Base-by-base conservation (phyloP, 1,140 invertebrate genomes). In the Nymphalis io region DNA sequence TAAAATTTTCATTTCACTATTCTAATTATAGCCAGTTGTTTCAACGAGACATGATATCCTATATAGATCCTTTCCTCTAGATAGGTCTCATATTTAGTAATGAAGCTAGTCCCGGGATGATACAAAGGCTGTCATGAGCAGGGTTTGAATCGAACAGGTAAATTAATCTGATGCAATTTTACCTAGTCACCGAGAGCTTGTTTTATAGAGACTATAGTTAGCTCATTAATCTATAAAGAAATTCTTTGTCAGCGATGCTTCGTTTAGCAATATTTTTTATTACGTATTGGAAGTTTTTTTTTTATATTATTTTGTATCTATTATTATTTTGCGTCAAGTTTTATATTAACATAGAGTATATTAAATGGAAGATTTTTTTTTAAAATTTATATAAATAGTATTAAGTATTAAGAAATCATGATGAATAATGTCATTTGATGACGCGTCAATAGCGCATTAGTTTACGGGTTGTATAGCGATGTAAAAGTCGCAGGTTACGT, bases 141-240 rank as follows among this genome's bases (percentile, higher is more conserved):
- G 80, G 71, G 51, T 48, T 63, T 74, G 72, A 72, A 73, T 75
- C 72, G 75, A 77, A 72, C 78, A 84, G 81, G 84, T 84, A 84
- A 84, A 86, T 87, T 85, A 85, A 84, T 82, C 70, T 75, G 74
- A 81, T 83, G 77, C 79, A 82, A 80, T 85, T 84, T 83, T 85
- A 82, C 82, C 78, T 81, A 81, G 72, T 67, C 73, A 58, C 65
- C 60, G 62, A 40, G 48, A 44, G 74, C 70, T 27, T 62, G 48
- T 73, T 60, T 55, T 53, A 73, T 53, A 64, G 18, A 38, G 48
- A 63, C 46, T 39, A 55, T 2, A 27, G 12, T 55, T 55, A n/a
- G 13, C 21, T 23, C 23, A 55, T 55, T 55, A 23, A 55, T 55
- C 23, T 51, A 12, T 15, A 20, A 48, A 48, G 11, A 18, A 51